phyloP scores from a whole-genome alignment of 1,140 invertebrate genomes.

The Holcopasites calliopsidis region DNA sequence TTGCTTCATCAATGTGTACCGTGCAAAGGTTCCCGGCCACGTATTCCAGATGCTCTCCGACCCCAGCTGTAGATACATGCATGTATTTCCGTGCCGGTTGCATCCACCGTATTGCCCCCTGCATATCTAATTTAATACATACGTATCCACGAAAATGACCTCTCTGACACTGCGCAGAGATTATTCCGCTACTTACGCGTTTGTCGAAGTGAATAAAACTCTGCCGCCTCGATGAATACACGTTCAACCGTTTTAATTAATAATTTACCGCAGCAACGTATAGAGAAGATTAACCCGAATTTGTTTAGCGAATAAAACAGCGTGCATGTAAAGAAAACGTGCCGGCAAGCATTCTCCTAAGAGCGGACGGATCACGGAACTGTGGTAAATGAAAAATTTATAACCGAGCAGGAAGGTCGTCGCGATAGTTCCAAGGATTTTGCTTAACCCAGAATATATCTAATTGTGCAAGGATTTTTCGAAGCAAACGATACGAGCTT shows the following conservation, averaged over 20 bases:
- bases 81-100: conserved; percentile 27
- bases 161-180: neutral
- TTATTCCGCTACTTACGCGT: conserved; percentile 20
- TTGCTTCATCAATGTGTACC: neutral
- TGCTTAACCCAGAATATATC: neutral
- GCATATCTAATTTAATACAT: conserved; percentile 62
- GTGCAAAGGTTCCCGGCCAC: conserved; percentile 35
- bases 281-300: too few species aligned
- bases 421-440: neutral
- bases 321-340: too few species aligned
- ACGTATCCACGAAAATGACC: too few species aligned
- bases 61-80: too few species aligned
- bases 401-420: neutral
- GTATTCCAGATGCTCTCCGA: conserved; percentile 47
- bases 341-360: neutral
- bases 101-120: conserved; percentile 31
- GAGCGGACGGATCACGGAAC: neutral
- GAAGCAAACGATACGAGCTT: too few species aligned
- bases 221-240: neutral
- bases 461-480: neutral
- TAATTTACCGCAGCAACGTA: too few species aligned
- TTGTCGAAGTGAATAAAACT: conserved; percentile 1
- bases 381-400: conserved; percentile 28
- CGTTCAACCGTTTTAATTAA: neutral
- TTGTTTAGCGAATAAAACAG: too few species aligned